Conservation (phyloP, 2,113 vertebrate species). For the Leucoraja erinaceus region DNA sequence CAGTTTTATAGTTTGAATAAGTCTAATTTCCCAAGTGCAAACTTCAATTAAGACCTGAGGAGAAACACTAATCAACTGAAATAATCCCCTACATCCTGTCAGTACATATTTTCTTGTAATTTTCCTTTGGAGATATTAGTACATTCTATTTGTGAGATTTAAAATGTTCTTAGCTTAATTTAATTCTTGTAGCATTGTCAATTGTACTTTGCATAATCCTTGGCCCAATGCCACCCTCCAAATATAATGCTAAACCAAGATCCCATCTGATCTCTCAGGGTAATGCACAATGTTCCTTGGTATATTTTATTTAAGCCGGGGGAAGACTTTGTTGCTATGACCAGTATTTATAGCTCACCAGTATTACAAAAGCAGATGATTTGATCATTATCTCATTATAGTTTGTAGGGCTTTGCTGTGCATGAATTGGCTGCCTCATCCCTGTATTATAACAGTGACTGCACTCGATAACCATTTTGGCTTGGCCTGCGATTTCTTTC, state of each 20-base stretch:
- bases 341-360: background rate
- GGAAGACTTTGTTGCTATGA: background rate
- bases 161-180: background rate
- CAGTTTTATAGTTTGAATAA: background rate
- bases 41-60: slow-evolving; percentile 18
- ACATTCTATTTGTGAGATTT: background rate
- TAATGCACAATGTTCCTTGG: background rate
- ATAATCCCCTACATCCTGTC: background rate
- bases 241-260: background rate
- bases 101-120: background rate
- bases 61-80: slow-evolving; percentile 17
- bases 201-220: background rate
- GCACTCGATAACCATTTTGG: background rate
- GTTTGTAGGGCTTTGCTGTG: background rate
- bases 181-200: background rate
- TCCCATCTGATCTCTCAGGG: background rate
- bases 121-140: slow-evolving; percentile 11
- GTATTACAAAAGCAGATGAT: background rate
- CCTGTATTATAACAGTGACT: background rate
- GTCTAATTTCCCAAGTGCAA: background rate
- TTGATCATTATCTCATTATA: background rate
- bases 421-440: background rate
- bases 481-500: no score
- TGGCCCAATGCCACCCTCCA: background rate
- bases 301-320: background rate